These are phyloP conservation scores for Gnathonemus longibarbis DNA, from an alignment of 2,113 vertebrate species.

Conservation along the genomic window DNA sequence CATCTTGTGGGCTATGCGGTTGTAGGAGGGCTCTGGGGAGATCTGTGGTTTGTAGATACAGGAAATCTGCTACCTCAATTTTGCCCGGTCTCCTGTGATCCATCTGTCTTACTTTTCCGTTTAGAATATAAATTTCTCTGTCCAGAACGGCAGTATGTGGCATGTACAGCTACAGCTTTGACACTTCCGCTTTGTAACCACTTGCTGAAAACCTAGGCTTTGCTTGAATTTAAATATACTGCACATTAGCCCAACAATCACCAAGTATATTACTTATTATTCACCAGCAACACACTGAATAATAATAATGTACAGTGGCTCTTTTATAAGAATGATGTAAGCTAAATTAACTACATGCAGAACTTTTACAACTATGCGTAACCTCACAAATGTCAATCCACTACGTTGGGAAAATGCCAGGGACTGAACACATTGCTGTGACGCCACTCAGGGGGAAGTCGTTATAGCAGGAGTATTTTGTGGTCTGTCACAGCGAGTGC, in stretches of 20 bases:
- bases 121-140: not conserved
- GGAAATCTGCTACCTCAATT: not conserved
- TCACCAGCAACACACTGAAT: not conserved
- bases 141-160: not conserved
- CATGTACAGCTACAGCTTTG: not conserved
- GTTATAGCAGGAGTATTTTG: not conserved
- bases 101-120: not conserved
- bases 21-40: not conserved
- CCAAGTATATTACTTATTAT: not conserved
- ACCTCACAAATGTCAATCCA: constrained; percentile 39
- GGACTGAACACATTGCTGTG: not conserved
- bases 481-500: not conserved
- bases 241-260: not conserved
- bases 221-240: not conserved
- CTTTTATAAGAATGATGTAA: constrained; percentile 27
- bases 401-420: not conserved
- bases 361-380: constrained; percentile 32
- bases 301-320: not conserved
- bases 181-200: not conserved
- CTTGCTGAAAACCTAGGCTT: not conserved
- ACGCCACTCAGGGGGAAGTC: not conserved
- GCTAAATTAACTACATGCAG: constrained; percentile 20
- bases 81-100: not conserved
- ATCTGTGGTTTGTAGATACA: not conserved
- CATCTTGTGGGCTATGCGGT: not conserved